Evolutionary conservation across 1,140 invertebrate species (phyloP).

Genomic region (Streblospio benedicti): DNA sequence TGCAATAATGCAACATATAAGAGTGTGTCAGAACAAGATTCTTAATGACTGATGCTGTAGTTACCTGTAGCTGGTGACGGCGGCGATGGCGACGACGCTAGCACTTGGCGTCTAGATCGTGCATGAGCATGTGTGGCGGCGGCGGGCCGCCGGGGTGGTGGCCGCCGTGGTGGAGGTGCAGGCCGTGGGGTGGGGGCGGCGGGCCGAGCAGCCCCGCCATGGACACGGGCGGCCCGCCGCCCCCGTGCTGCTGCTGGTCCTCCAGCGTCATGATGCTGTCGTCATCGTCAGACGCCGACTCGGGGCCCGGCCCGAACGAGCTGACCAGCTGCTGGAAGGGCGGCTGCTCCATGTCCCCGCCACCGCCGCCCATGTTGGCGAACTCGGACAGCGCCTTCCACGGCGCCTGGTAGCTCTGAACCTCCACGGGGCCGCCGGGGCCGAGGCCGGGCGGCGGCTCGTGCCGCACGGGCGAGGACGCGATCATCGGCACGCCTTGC

Average conservation of each 20-base stretch:
- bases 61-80: no score
- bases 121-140: no score
- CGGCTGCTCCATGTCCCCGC: slow-evolving; percentile 81
- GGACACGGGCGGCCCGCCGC: not conserved
- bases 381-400: slow-evolving; percentile 95
- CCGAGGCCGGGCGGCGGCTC: slow-evolving; percentile 58
- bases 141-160: not conserved
- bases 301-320: slow-evolving; percentile 29
- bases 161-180: not conserved
- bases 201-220: not conserved
- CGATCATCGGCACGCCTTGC: slow-evolving; percentile 90
- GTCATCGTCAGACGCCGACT: slow-evolving; percentile 35
- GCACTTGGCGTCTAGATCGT: not conserved
- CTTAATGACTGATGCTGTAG: no score
- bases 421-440: slow-evolving; percentile 57
- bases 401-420: slow-evolving; percentile 87
- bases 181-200: not conserved
- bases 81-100: no score
- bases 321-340: slow-evolving; percentile 93
- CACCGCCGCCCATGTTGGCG: slow-evolving; percentile 80
- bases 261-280: slow-evolving; percentile 13
- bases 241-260: slow-evolving; percentile 18
- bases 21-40: no score
- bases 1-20: no score
- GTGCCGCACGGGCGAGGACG: slow-evolving; percentile 82